phyloP scores from a whole-genome alignment of 2,888 invertebrate genomes.

The Megamerina dolium region DNA sequence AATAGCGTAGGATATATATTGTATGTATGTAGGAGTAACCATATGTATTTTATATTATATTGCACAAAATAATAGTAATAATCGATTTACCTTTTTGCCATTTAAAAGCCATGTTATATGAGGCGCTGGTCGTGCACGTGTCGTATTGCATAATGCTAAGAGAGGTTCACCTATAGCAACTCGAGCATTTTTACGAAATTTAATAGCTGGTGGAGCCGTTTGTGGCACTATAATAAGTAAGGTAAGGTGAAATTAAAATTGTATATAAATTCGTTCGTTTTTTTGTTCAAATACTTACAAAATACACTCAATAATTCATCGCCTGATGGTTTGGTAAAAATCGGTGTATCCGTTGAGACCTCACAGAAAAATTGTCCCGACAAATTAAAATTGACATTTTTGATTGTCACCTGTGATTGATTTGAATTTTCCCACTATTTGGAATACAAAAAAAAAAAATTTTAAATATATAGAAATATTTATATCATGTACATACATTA shows the following conservation, averaged over 20 bases:
- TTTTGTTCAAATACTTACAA: conserved; percentile 55
- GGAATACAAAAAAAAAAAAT: too few relatives aligned
- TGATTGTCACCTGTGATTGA: conserved; percentile 52
- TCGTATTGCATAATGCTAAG: conserved; percentile 65
- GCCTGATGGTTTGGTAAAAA: conserved; percentile 74
- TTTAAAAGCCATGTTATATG: conserved; percentile 69
- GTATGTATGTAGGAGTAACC: too few relatives aligned
- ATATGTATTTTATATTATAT: too few relatives aligned
- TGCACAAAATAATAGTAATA: too few relatives aligned
- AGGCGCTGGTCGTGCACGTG: conserved; percentile 62
- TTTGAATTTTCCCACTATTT: conserved; percentile 44
- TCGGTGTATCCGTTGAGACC: conserved; percentile 74
- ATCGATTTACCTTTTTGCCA: conserved; percentile 61
- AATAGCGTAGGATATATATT: too few relatives aligned
- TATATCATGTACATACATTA: too few relatives aligned
- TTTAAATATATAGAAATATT: too few relatives aligned
- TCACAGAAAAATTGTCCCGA: conserved; percentile 76
- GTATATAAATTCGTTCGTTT: conserved; percentile 4
- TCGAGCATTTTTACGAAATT: conserved; percentile 56
- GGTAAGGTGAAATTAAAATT: background rate
- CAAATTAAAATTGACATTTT: conserved; percentile 69
- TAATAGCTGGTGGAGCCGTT: conserved; percentile 58
- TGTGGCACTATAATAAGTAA: conserved; percentile 55
- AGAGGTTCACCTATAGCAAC: conserved; percentile 59
- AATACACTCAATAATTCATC: conserved; percentile 72